Conservation (phyloP, 2,797 vertebrate species). For the Danio albolineatus region DNA sequence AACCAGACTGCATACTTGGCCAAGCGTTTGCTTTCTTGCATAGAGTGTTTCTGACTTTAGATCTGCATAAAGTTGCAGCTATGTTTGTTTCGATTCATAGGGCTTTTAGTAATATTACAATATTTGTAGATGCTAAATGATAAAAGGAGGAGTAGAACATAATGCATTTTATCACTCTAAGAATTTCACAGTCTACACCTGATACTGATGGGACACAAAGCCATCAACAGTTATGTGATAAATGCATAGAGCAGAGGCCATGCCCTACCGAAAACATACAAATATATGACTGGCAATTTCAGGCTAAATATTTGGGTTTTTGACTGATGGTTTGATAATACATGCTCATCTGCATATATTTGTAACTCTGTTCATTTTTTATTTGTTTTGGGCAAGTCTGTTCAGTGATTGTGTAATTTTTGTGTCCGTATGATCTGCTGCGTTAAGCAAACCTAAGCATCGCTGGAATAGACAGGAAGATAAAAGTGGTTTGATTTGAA, state of each 20-base stretch:
- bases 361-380: slow-evolving; percentile 1
- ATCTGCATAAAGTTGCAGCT: slow-evolving; percentile 34
- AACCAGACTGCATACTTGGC: background rate
- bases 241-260: background rate
- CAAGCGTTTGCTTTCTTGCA: background rate
- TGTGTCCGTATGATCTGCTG: slow-evolving; percentile 41
- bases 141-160: slow-evolving; percentile 6
- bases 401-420: slow-evolving; percentile 37
- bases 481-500: background rate
- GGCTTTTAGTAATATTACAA: slow-evolving; percentile 10
- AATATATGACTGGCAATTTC: background rate
- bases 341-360: background rate
- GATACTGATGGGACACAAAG: too few relatives aligned
- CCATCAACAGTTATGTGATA: too few relatives aligned
- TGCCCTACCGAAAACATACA: background rate
- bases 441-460: slow-evolving; percentile 29
- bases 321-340: background rate
- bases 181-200: too few relatives aligned
- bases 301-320: slow-evolving; percentile 9
- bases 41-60: slow-evolving; percentile 12
- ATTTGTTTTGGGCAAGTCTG: slow-evolving; percentile 8
- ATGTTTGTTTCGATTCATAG: slow-evolving; percentile 38
- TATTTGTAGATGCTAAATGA: slow-evolving; percentile 21
- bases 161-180: too few relatives aligned
- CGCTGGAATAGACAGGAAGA: slow-evolving; percentile 6